Evolutionary conservation across 2,888 invertebrate species (phyloP).

Genomic region (Acrobasis suavella): DNA sequence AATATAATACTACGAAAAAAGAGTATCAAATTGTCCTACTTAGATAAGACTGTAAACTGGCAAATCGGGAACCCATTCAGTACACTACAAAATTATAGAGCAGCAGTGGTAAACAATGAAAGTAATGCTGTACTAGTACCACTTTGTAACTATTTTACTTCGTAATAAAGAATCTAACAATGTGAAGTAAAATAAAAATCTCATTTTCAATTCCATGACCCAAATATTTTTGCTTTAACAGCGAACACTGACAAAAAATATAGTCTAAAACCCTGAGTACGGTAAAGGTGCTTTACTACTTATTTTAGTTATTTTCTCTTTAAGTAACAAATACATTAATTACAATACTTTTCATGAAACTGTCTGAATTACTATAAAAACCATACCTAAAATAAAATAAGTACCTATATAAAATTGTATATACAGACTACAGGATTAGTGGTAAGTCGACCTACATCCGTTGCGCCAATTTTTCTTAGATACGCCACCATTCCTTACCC

Average conservation of each 20-base stretch:
- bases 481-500: no score
- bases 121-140: slow-evolving; percentile 4
- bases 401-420: no score
- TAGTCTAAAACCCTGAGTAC: slow-evolving; percentile 1
- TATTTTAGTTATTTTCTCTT: background rate
- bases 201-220: slow-evolving; percentile 17
- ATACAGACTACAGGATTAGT: no score
- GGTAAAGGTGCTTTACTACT: background rate
- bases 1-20: no score
- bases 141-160: slow-evolving; percentile 15
- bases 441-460: no score
- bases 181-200: background rate
- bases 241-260: slow-evolving; percentile 1
- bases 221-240: slow-evolving; percentile 6
- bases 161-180: slow-evolving; percentile 4
- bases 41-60: background rate
- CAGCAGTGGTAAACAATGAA: background rate
- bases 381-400: no score
- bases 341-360: no score
- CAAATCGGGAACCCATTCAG: background rate
- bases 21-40: slow-evolving; percentile 13
- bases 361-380: no score
- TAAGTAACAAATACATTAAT: no score
- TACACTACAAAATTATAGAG: background rate
- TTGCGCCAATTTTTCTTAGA: no score